Evolutionary conservation across 2,888 invertebrate species (phyloP).

Genomic region (Phaonia tiefii): DNA sequence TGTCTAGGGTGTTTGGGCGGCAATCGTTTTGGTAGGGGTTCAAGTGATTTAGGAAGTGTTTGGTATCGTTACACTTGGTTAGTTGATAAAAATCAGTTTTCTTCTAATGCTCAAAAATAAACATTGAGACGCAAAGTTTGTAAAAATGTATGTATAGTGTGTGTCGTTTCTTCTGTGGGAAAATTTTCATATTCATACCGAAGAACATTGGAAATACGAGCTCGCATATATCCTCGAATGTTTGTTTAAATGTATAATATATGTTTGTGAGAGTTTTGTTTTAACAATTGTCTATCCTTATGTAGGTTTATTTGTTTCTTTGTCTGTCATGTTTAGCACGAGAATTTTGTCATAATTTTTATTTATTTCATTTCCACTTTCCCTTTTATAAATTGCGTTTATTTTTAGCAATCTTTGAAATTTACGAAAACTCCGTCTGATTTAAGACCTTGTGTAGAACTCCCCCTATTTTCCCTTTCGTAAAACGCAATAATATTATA

Average conservation of each 20-base stretch:
- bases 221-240: conserved; percentile 26
- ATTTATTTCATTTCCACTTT: conserved; percentile 53
- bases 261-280: conserved; percentile 54
- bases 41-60: conserved; percentile 79
- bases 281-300: conserved; percentile 26
- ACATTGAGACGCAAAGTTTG: background rate
- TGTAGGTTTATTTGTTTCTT: background rate
- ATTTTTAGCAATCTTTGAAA: background rate
- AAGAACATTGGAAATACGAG: conserved; percentile 49
- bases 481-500: conserved; percentile 64
- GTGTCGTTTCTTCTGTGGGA: too few relatives aligned
- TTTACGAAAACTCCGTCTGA: background rate
- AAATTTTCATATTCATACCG: conserved; percentile 16
- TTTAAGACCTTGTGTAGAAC: background rate
- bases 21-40: conserved; percentile 40
- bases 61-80: conserved; percentile 78
- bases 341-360: conserved; percentile 67
- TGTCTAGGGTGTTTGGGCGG: conserved; percentile 1
- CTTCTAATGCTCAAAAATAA: conserved; percentile 47
- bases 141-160: too few relatives aligned
- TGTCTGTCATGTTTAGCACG: conserved; percentile 61
- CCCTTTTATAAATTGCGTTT: too few relatives aligned
- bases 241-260: conserved; percentile 49
- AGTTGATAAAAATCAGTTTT: conserved; percentile 78
- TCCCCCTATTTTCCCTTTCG: too few relatives aligned